These are phyloP conservation scores for Drosophila anomalata DNA, from an alignment of 2,888 invertebrate genomes.

Conservation along the genomic window DNA sequence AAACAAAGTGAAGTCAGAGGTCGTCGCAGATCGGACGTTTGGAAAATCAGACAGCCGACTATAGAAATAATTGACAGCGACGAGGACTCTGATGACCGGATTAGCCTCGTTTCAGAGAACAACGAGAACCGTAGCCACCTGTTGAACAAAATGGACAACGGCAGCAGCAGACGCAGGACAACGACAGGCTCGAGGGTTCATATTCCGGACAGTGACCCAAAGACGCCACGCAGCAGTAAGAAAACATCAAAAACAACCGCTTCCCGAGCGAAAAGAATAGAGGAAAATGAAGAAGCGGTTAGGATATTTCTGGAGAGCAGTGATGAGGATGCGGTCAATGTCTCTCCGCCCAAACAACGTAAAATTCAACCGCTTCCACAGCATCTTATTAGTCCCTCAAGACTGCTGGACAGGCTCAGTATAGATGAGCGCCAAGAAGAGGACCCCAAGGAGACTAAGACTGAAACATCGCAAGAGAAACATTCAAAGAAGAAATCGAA, in stretches of 20 bases:
- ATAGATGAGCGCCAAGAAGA: slow-evolving; percentile 71
- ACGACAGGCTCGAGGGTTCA: slow-evolving; percentile 23
- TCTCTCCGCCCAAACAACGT: slow-evolving; percentile 82
- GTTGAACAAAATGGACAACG: slow-evolving; percentile 73
- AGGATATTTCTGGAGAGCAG: slow-evolving; percentile 5
- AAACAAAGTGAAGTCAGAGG: slow-evolving; percentile 46
- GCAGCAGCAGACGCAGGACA: slow-evolving; percentile 22
- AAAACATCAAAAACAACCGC: slow-evolving; percentile 44
- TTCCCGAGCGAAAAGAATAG: slow-evolving; percentile 30
- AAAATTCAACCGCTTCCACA: slow-evolving; percentile 57
- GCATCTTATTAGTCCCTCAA: slow-evolving; percentile 80
- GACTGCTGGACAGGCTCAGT: slow-evolving; percentile 80
- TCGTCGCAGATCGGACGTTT: slow-evolving; percentile 61
- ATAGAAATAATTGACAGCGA: slow-evolving; percentile 44
- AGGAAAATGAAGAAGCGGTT: slow-evolving; percentile 37
- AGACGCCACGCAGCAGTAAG: slow-evolving; percentile 76
- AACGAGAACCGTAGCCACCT: slow-evolving; percentile 76
- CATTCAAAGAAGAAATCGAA: slow-evolving; percentile 6
- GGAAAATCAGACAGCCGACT: slow-evolving; percentile 70
- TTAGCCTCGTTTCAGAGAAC: slow-evolving; percentile 70
- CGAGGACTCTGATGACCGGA: slow-evolving; percentile 63
- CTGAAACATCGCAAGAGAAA: slow-evolving; percentile 27
- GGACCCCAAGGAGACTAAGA: slow-evolving; percentile 34
- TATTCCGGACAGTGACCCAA: slow-evolving; percentile 42
- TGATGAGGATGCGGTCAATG: slow-evolving; percentile 50